Conservation (phyloP, 2,797 vertebrate species). For the Lagorchestes hirsutus region DNA sequence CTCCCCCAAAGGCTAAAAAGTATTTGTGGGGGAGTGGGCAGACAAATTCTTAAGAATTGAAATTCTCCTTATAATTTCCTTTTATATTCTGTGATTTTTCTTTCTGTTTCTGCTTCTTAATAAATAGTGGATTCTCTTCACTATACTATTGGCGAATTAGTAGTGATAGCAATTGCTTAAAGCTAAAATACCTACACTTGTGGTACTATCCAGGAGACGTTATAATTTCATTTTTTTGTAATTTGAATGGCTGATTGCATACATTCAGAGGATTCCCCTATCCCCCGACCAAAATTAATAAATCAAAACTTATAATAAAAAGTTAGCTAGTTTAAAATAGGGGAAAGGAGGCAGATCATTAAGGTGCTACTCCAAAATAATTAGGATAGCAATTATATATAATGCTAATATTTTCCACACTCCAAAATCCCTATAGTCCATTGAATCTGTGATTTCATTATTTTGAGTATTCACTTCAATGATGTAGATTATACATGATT, state of each 20-base stretch:
- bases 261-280: no score
- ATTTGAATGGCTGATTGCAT: neutral
- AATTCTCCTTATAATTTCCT: neutral
- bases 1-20: conserved; percentile 49
- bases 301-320: neutral
- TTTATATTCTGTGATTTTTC: neutral
- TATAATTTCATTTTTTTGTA: neutral
- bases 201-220: neutral
- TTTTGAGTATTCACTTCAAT: no score
- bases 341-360: no score
- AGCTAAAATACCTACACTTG: neutral
- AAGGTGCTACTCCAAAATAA: no score
- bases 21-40: neutral
- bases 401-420: no score
- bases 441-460: no score
- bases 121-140: neutral
- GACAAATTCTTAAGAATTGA: conserved; percentile 36
- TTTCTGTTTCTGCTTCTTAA: neutral
- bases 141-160: neutral
- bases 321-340: neutral
- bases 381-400: no score
- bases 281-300: neutral
- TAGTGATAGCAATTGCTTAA: neutral
- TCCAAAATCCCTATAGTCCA: no score
- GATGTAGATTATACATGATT: no score